Evolutionary conservation across 2,888 invertebrate genomes (phyloP).

Genomic region (Penaeus monodon): DNA sequence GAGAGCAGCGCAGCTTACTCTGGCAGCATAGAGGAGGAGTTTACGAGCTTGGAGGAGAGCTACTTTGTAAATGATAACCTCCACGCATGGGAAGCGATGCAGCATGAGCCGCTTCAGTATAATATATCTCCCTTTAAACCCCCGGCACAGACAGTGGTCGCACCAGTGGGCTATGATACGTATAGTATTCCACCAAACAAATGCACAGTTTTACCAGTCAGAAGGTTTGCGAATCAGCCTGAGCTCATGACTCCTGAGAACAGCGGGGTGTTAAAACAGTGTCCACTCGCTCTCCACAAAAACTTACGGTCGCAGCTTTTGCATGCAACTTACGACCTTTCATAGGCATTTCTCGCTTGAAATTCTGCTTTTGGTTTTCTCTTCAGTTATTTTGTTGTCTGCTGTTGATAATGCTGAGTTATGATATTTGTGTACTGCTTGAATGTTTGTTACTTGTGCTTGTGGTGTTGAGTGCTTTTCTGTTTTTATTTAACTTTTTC

Average conservation of each 20-base stretch:
- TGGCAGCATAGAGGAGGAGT: not conserved
- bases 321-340: not conserved
- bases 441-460: too few species aligned
- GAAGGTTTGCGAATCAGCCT: not conserved
- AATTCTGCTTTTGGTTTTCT: not conserved
- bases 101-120: not conserved
- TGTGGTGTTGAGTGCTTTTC: too few species aligned
- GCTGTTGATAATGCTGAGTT: too few species aligned
- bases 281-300: slow-evolving; percentile 13
- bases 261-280: not conserved
- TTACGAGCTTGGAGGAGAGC: not conserved
- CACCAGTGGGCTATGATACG: not conserved
- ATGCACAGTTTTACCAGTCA: not conserved
- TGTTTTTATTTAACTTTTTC: too few species aligned
- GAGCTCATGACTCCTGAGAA: not conserved
- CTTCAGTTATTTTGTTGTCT: not conserved
- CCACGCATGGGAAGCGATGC: not conserved
- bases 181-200: not conserved
- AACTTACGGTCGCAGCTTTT: slow-evolving; percentile 23
- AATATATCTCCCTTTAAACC: not conserved
- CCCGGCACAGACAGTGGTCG: not conserved
- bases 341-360: not conserved
- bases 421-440: too few species aligned
- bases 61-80: not conserved
- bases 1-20: not conserved